Conservation (phyloP, 2,888 invertebrate genomes). For the Rotaria socialis region DNA sequence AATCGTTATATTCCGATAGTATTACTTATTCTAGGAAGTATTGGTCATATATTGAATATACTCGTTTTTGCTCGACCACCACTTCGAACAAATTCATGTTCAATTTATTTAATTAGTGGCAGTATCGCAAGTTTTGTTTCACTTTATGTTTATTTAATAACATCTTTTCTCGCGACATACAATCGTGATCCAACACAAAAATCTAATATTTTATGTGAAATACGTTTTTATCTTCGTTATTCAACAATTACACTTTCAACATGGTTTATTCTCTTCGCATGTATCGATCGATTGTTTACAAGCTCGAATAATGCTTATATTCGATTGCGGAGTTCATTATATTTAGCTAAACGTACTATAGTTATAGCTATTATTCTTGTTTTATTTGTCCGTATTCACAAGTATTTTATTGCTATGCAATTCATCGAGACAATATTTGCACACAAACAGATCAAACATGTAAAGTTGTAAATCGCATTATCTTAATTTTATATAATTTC, state of each 20-base stretch:
- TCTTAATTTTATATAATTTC: background rate
- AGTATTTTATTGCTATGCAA: background rate
- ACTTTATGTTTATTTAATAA: conserved; percentile 24
- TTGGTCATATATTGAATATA: conserved; percentile 4
- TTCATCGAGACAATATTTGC: background rate
- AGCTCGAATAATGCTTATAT: background rate
- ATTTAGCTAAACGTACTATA: background rate
- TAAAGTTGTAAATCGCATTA: background rate
- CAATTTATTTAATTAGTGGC: background rate
- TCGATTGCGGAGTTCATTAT: background rate
- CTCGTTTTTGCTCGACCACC: background rate
- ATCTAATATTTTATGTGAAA: background rate
- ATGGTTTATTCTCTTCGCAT: conserved; percentile 16
- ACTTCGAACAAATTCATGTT: background rate
- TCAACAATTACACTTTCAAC: conserved; percentile 28
- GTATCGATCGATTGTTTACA: background rate
- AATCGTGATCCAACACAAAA: conserved; percentile 1
- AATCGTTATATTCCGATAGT: conserved; percentile 24
- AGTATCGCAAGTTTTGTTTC: background rate
- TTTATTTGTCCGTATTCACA: background rate
- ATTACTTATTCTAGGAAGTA: background rate
- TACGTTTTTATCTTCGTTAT: background rate
- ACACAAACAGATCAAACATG: background rate
- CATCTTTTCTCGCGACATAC: background rate
- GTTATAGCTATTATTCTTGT: background rate